These are phyloP conservation scores for Lamprologus ornatipinnis DNA, from an alignment of 2,113 vertebrate species.

Conservation along the genomic window DNA sequence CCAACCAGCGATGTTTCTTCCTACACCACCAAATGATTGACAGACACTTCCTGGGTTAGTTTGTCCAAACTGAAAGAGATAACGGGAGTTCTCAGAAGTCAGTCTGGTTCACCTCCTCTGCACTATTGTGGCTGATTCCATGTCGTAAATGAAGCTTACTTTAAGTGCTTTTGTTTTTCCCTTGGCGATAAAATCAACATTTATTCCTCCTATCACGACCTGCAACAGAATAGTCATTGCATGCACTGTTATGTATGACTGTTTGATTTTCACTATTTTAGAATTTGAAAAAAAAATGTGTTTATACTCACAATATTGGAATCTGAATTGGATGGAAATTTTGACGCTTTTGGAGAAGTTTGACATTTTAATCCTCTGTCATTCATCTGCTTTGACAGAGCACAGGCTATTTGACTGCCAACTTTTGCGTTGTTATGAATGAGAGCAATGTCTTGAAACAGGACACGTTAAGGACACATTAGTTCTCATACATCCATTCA, in stretches of 20 bases:
- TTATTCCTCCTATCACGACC: conserved; percentile 86
- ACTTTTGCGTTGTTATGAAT: conserved; percentile 86
- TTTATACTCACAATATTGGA: conserved; percentile 53
- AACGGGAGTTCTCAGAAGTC: background rate
- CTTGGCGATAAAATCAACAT: conserved; percentile 86
- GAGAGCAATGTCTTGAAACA: conserved; percentile 77
- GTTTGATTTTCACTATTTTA: background rate
- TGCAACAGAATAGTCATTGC: conserved; percentile 39
- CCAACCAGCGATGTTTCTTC: conserved; percentile 84
- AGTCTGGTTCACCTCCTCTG: background rate
- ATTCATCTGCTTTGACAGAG: conserved; percentile 65
- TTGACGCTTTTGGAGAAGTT: background rate
- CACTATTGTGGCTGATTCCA: background rate
- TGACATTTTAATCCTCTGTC: background rate
- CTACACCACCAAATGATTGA: conserved; percentile 83
- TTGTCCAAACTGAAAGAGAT: conserved; percentile 75
- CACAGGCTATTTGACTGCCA: conserved; percentile 81
- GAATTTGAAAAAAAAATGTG: background rate
- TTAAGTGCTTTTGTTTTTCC: conserved; percentile 65
- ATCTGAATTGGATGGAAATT: background rate
- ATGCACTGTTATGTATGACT: background rate
- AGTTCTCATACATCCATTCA: background rate
- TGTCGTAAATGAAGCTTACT: conserved; percentile 54
- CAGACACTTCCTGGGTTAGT: conserved; percentile 80
- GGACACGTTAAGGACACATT: conserved; percentile 1